Percentiles rank a stretch among this genome's conserved stretches.
Evolutionary conservation across 2,888 invertebrate species (phyloP).

Genomic region (Thera obeliscata): DNA sequence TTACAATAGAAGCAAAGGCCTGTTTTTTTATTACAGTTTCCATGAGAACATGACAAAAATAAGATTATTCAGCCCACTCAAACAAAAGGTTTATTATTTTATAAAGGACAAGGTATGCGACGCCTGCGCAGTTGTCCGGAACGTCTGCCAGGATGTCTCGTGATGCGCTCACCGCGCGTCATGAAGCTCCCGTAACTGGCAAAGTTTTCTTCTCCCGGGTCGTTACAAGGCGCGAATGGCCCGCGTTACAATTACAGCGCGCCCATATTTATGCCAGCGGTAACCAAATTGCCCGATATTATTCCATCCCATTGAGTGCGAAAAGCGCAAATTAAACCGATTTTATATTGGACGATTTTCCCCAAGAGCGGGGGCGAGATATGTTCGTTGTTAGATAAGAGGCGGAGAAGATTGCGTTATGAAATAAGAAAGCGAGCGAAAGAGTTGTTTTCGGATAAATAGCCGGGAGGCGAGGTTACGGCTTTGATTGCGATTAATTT

Average conservation of each 20-base stretch:
- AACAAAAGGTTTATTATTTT: conserved; percentile 2
- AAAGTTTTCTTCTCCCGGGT: conserved; percentile 78
- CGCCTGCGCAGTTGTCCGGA: conserved; percentile 35
- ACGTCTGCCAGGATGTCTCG: conserved; percentile 37
- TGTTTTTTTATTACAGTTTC: not conserved
- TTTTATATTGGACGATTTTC: conserved; percentile 85
- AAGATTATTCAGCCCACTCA: not conserved
- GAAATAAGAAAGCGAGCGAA: conserved; percentile 82
- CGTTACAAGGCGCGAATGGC: conserved; percentile 84
- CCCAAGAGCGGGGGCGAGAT: conserved; percentile 80
- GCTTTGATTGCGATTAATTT: conserved; percentile 65
- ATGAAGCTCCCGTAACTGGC: conserved; percentile 71
- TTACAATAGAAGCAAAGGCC: no score
- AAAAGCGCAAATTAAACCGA: conserved; percentile 85
- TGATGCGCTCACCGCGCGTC: conserved; percentile 51
- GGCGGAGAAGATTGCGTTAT: conserved; percentile 82
- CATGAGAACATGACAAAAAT: not conserved
- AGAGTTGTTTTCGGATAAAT: conserved; percentile 77
- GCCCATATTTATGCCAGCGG: conserved; percentile 84
- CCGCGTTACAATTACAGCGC: conserved; percentile 83
- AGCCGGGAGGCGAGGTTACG: conserved; percentile 45
- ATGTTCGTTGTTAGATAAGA: conserved; percentile 82
- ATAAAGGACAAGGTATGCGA: conserved; percentile 20
- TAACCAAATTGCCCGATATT: conserved; percentile 85
- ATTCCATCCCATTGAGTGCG: conserved; percentile 85